A percentile compares a stretch with the other conserved stretches of the same genome.
phyloP scores from a whole-genome alignment of 2,888 invertebrate species.

The Drosophila anomalipes region DNA sequence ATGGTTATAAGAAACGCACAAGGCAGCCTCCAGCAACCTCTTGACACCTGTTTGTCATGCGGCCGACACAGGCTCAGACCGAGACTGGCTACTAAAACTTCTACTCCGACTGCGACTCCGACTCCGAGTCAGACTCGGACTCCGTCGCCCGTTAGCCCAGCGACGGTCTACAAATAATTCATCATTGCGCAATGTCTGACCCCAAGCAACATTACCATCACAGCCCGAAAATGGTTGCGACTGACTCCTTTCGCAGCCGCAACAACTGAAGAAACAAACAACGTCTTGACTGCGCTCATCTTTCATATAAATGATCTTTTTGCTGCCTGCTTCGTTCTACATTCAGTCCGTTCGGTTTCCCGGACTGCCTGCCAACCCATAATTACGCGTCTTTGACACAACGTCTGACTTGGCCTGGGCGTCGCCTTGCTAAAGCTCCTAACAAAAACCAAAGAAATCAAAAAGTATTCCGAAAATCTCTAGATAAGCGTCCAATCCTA shows the following conservation, averaged over 20 bases:
- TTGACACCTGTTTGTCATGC: conserved; percentile 81
- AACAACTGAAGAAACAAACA: conserved; percentile 47
- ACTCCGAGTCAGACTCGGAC: background rate
- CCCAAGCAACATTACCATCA: conserved; percentile 50
- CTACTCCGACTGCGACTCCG: background rate
- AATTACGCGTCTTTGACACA: conserved; percentile 81
- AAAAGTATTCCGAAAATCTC: background rate
- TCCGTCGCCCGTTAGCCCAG: conserved; percentile 15
- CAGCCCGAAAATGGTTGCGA: conserved; percentile 41
- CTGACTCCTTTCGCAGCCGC: conserved; percentile 44
- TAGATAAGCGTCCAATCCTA: background rate
- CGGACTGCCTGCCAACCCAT: conserved; percentile 70
- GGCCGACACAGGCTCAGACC: conserved; percentile 24
- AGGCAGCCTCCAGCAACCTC: conserved; percentile 47
- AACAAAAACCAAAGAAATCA: conserved; percentile 14
- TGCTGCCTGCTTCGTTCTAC: conserved; percentile 35
- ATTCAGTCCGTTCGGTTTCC: conserved; percentile 27
- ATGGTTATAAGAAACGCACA: conserved; percentile 9
- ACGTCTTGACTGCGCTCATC: conserved; percentile 60
- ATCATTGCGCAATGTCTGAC: conserved; percentile 70
- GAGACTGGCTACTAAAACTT: conserved; percentile 7
- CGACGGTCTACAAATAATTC: conserved; percentile 80
- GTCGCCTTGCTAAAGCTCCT: conserved; percentile 34
- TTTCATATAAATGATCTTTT: conserved; percentile 74
- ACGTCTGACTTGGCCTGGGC: conserved; percentile 39